Evolutionary conservation across 1,140 invertebrate genomes (phyloP).

Genomic region (Panonychus citri): DNA sequence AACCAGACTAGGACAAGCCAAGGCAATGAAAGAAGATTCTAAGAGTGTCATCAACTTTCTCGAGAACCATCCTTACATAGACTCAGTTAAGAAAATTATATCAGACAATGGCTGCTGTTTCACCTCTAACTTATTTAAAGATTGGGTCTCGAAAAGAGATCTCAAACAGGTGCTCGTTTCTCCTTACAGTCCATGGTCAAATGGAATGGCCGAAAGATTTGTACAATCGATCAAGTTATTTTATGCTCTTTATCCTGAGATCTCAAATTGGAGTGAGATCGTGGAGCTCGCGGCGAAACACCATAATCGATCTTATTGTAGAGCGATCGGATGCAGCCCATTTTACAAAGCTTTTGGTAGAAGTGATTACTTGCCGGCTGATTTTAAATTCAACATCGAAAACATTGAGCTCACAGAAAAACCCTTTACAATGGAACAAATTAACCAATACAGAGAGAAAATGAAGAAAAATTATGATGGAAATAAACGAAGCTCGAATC

Average conservation of each 20-base stretch:
- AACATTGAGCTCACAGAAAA: neutral
- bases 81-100: neutral
- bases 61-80: neutral
- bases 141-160: neutral
- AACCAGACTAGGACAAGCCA: neutral
- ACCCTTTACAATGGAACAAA: neutral
- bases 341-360: neutral
- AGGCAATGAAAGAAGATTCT: neutral
- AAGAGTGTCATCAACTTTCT: neutral
- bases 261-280: neutral
- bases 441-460: neutral
- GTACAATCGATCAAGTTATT: neutral
- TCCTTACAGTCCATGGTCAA: neutral
- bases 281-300: neutral
- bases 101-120: neutral
- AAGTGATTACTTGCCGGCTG: no score
- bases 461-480: no score
- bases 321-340: neutral
- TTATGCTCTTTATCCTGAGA: neutral
- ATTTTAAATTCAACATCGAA: neutral
- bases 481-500: no score
- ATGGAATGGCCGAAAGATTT: neutral
- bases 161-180: neutral
- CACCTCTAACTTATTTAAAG: neutral
- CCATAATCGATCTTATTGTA: neutral